These are phyloP conservation scores for Petrolisthes cinctipes DNA, from an alignment of 2,888 invertebrate genomes.

Conservation along the genomic window DNA sequence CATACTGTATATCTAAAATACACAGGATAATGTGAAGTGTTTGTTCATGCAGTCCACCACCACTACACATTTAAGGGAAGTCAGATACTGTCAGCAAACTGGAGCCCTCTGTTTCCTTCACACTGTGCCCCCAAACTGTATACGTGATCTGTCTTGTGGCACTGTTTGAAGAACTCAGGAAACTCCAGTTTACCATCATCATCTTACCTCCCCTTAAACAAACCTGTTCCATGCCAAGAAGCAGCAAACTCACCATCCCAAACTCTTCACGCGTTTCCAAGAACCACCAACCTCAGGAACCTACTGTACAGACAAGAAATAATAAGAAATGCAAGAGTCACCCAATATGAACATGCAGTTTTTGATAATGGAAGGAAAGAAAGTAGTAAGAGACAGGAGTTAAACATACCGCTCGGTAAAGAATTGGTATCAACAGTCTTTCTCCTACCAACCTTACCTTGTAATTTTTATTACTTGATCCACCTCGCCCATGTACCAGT, in stretches of 20 bases:
- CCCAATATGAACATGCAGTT: background rate
- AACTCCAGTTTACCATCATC: no score
- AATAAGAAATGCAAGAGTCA: background rate
- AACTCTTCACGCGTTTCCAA: background rate
- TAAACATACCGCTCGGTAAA: no score
- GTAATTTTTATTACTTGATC: background rate
- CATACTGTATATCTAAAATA: background rate
- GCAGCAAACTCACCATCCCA: conserved; percentile 4
- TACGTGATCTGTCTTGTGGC: no score
- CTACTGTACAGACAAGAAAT: conserved; percentile 5
- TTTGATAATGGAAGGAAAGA: no score
- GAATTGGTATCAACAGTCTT: no score
- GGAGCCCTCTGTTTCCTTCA: background rate
- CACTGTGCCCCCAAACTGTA: background rate
- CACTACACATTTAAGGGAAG: background rate
- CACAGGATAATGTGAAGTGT: background rate
- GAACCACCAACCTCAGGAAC: background rate
- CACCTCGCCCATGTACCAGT: conserved; percentile 4
- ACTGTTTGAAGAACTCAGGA: no score
- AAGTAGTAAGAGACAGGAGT: no score
- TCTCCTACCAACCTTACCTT: conserved; percentile 24
- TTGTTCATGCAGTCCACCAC: conserved; percentile 14
- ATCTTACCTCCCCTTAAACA: no score
- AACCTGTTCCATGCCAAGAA: background rate
- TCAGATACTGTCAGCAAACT: background rate